Evolutionary conservation across 64 coral and sea anemone genomes (phyloP).

Genomic region (Porites lutea): DNA sequence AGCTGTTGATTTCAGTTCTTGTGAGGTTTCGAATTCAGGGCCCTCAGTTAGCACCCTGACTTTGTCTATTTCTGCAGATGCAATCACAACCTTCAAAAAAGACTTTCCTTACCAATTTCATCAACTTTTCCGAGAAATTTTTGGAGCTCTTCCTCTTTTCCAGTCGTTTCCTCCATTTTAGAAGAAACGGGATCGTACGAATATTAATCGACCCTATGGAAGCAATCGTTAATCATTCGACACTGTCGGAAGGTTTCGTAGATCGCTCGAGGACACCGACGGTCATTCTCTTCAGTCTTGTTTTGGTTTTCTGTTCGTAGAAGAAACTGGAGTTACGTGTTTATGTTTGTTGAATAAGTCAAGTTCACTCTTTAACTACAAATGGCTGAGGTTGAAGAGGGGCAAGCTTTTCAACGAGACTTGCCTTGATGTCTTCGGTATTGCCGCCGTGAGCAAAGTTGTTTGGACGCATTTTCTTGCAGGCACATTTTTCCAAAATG

Average conservation of each 20-base stretch:
- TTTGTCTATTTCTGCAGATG: neutral
- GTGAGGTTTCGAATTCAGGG: neutral
- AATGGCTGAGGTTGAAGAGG: conserved; percentile 11
- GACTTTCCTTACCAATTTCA: conserved; percentile 69
- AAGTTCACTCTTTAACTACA: neutral
- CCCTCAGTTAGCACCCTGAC: neutral
- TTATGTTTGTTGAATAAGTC: conserved; percentile 29
- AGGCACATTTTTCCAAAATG: conserved; percentile 66
- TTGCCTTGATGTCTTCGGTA: neutral
- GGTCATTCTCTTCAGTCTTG: neutral
- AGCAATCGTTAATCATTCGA: conserved; percentile 24
- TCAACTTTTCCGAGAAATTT: conserved; percentile 87
- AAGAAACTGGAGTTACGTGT: conserved; percentile 2
- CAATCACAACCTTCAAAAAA: neutral
- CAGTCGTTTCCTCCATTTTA: conserved; percentile 83
- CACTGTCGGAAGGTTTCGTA: conserved; percentile 9
- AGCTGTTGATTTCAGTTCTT: neutral
- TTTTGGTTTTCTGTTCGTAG: neutral
- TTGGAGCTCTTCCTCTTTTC: conserved; percentile 68
- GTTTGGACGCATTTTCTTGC: neutral
- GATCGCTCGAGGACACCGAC: neutral
- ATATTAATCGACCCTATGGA: conserved; percentile 3
- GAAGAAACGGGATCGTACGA: conserved; percentile 25
- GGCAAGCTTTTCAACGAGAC: neutral
- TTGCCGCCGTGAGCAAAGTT: conserved; percentile 30